These are phyloP conservation scores for Halcyon malimbica DNA, from an alignment of 2,113 vertebrate species.

Conservation along the genomic window DNA sequence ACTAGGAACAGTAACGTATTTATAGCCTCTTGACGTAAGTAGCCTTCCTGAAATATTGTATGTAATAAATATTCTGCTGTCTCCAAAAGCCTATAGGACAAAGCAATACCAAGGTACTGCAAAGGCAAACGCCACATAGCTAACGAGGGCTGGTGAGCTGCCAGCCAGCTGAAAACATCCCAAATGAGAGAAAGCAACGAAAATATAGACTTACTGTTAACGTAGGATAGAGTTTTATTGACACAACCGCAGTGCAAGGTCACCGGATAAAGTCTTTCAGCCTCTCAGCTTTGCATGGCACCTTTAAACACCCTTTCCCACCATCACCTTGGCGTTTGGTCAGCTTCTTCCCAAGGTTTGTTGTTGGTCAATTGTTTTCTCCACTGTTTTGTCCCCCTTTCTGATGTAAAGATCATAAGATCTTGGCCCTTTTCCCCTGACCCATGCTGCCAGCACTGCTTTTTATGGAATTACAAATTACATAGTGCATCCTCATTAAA, in stretches of 20 bases:
- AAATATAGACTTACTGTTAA: conserved; percentile 16
- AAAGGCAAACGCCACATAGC: neutral
- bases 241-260: conserved; percentile 28
- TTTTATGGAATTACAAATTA: conserved; percentile 28
- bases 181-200: conserved; percentile 57
- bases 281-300: neutral
- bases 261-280: neutral
- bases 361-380: neutral
- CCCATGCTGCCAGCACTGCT: neutral
- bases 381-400: neutral
- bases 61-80: conserved; percentile 31
- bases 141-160: conserved; percentile 48
- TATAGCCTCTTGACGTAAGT: conserved; percentile 45
- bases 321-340: neutral
- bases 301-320: neutral
- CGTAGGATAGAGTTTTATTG: conserved; percentile 52
- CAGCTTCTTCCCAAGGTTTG: neutral
- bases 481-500: conserved; percentile 20
- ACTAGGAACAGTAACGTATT: conserved; percentile 9
- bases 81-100: neutral
- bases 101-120: neutral
- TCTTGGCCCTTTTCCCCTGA: neutral
- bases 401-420: neutral
- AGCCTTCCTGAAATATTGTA: conserved; percentile 28
- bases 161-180: conserved; percentile 63